phyloP scores from a whole-genome alignment of 2,797 vertebrate genomes.

The Leptoclinus maculatus region DNA sequence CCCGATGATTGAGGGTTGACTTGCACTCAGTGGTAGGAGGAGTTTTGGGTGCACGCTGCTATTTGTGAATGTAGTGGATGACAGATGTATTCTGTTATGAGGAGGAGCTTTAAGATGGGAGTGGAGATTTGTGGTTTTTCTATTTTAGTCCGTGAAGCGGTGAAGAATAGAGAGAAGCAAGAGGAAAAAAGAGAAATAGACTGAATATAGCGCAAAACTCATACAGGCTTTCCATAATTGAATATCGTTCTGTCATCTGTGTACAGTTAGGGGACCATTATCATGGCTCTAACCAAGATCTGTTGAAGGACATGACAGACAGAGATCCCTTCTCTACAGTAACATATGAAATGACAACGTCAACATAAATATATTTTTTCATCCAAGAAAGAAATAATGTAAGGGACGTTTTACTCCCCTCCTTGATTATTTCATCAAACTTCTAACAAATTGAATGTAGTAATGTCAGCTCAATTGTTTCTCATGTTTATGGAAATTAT shows the following conservation, averaged over 20 bases:
- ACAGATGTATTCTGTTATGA: not conserved
- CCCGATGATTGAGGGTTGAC: not conserved
- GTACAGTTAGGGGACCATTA: not conserved
- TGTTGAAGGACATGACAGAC: not conserved
- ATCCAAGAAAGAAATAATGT: not conserved
- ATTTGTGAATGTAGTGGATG: not conserved
- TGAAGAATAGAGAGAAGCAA: not conserved
- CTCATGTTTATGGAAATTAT: constrained; percentile 19
- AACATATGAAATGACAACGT: not conserved
- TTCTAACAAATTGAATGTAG: constrained; percentile 20
- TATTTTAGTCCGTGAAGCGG: not conserved
- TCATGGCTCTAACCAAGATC: not conserved
- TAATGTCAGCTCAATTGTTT: constrained; percentile 23
- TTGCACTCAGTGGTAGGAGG: not conserved
- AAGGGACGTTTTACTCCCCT: not conserved
- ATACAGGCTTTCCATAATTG: not conserved
- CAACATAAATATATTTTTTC: not conserved
- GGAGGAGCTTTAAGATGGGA: no score
- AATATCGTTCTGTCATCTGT: not conserved
- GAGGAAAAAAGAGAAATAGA: not conserved
- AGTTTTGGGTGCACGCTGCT: not conserved
- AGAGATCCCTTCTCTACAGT: not conserved
- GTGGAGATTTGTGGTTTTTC: not conserved
- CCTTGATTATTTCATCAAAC: constrained; percentile 10
- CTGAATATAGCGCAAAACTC: no score